Evolutionary conservation across 2,113 vertebrate species (phyloP), one percentile per base, ranked within the genome.

Genomic region (Antechinus stuartii): DNA sequence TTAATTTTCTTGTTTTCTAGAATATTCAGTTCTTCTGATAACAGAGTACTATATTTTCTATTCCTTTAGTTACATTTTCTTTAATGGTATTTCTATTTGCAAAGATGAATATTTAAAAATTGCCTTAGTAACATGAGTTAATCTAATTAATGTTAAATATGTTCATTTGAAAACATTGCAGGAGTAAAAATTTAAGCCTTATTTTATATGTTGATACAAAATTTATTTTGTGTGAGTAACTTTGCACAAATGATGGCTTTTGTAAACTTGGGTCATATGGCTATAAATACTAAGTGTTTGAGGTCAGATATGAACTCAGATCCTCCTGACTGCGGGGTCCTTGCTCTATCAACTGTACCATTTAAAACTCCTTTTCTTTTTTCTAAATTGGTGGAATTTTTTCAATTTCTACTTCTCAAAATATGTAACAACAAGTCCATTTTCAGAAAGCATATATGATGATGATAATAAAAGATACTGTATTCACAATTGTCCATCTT

Each of bases 1-100:
- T 90, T 90, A 47, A 22, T 94, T 91, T 96, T 50, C 50, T 96
- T 96, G 52, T 93, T 95, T 94, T 94, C 25, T 26, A 92, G 89
- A 95, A 68, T 95, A 91, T 95, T 90, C 94, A 52, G 50, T 96
- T 92, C n/a, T 16, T 93, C 50, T 89, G 42, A 35, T 68, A 47
- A 91, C 47, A 90, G 53, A 49, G 42, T 89, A 54, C 11, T 96
- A 27, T 95, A 53, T 52, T 96, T 93, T 54, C n/a, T 95, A 50
- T 54, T 95, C 92, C 91, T 27, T 6, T n/a, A 19, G 25, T 68
- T 91, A 26, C 0, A 30, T 90, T 94, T 54, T 54, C 91, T 56
- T 47, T 94, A 91, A 91, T 27, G 42, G 16, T 46, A 23, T 95
- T n/a, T n/a, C 95, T 95, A 93, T 93, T 46, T 92, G 35, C 1